phyloP scores from a whole-genome alignment of 2,113 vertebrate species.

The Hipposideros armiger region DNA sequence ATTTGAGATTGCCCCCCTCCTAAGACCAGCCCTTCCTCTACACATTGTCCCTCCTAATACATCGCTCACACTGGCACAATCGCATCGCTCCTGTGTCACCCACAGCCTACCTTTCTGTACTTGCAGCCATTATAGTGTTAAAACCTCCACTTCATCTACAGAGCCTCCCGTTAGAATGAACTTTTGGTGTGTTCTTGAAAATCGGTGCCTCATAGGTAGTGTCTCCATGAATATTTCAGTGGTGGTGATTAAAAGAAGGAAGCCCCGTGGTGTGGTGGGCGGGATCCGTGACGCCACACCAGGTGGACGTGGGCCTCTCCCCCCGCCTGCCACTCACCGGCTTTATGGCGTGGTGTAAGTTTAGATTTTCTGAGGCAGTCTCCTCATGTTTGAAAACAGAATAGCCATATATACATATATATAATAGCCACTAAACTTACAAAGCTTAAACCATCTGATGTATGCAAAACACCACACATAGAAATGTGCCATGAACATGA shows the following conservation, averaged over 20 bases:
- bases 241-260: neutral
- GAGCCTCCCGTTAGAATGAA: neutral
- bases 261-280: neutral
- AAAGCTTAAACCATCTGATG: neutral
- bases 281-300: neutral
- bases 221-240: neutral
- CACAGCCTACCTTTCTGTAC: neutral
- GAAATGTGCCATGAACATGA: neutral
- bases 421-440: neutral
- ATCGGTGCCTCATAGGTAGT: neutral
- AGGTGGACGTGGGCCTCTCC: neutral
- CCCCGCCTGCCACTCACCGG: too few species aligned
- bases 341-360: neutral
- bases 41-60: fast-evolving
- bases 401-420: neutral
- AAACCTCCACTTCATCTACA: neutral
- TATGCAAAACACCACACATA: neutral
- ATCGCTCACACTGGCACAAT: fast-evolving
- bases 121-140: fast-evolving
- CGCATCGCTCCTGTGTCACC: fast-evolving
- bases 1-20: fast-evolving
- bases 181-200: neutral
- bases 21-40: neutral
- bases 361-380: neutral
- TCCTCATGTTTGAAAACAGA: neutral